phyloP scores from a whole-genome alignment of 2,797 vertebrate species.

The Dallia pectoralis region DNA sequence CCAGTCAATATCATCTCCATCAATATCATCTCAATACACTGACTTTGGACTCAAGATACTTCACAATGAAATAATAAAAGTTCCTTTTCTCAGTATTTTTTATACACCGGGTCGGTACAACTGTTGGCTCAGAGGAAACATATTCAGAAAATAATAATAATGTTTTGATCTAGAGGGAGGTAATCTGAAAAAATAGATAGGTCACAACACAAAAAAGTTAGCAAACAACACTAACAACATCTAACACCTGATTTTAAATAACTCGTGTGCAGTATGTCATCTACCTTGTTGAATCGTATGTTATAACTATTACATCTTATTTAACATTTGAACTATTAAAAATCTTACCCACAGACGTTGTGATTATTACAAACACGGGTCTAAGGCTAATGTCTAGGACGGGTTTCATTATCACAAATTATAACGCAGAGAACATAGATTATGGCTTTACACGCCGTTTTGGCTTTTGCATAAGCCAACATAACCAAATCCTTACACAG shows the following conservation, averaged over 20 bases:
- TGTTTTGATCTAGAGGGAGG: background rate
- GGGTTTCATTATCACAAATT: background rate
- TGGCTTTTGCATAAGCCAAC: background rate
- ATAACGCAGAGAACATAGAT: background rate
- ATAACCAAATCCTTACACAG: background rate
- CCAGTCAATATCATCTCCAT: background rate
- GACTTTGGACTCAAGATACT: background rate
- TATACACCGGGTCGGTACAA: background rate
- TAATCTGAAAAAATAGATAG: background rate
- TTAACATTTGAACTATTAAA: conserved; percentile 1
- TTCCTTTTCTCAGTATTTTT: background rate
- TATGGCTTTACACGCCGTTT: background rate
- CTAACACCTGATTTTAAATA: background rate
- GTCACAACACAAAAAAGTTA: background rate
- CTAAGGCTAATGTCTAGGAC: background rate
- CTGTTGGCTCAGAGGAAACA: background rate
- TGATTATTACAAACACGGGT: background rate
- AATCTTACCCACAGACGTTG: background rate
- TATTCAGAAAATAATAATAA: background rate
- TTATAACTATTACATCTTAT: background rate
- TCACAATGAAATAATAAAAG: background rate
- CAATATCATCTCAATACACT: background rate
- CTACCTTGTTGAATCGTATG: background rate
- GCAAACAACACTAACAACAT: background rate
- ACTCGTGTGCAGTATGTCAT: background rate